These are phyloP conservation scores for Eupithecia subumbrata DNA, from an alignment of 2,888 invertebrate species.

Conservation along the genomic window DNA sequence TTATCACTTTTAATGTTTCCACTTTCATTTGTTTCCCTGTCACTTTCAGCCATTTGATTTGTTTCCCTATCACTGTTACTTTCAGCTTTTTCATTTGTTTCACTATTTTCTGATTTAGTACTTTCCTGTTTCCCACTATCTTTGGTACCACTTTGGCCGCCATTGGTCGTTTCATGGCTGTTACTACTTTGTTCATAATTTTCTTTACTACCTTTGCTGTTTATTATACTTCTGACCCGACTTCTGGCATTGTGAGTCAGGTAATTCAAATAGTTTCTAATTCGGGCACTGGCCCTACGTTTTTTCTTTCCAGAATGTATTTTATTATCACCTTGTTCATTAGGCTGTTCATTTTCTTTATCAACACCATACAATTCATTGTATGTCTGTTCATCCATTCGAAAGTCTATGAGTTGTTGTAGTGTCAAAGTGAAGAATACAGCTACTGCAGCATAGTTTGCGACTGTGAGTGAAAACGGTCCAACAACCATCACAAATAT, in stretches of 20 bases:
- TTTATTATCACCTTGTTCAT: not conserved
- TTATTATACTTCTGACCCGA: slow-evolving; percentile 1
- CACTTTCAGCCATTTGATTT: slow-evolving; percentile 2
- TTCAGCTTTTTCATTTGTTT: not conserved
- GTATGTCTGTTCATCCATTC: slow-evolving; percentile 14
- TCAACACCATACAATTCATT: slow-evolving; percentile 11
- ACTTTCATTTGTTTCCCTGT: slow-evolving; percentile 4
- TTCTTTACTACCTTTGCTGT: not conserved
- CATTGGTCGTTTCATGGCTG: not conserved
- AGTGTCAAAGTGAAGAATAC: slow-evolving; percentile 24
- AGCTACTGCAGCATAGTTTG: slow-evolving; percentile 73
- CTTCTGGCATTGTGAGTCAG: not conserved
- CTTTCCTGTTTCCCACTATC: slow-evolving; percentile 11
- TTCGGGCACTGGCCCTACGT: slow-evolving; percentile 3
- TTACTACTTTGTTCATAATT: not conserved
- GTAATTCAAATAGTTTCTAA: slow-evolving; percentile 15
- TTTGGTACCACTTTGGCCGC: slow-evolving; percentile 12
- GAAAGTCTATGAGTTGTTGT: slow-evolving; percentile 25
- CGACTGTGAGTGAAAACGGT: slow-evolving; percentile 84
- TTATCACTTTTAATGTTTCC: slow-evolving; percentile 28
- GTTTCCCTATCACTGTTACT: not conserved
- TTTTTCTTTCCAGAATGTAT: not conserved
- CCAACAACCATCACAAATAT: slow-evolving; percentile 84
- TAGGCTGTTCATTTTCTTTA: slow-evolving; percentile 7
- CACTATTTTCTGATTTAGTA: not conserved